Conservation (phyloP, 1,140 invertebrate species). For the Leptoteleia sp. region DNA sequence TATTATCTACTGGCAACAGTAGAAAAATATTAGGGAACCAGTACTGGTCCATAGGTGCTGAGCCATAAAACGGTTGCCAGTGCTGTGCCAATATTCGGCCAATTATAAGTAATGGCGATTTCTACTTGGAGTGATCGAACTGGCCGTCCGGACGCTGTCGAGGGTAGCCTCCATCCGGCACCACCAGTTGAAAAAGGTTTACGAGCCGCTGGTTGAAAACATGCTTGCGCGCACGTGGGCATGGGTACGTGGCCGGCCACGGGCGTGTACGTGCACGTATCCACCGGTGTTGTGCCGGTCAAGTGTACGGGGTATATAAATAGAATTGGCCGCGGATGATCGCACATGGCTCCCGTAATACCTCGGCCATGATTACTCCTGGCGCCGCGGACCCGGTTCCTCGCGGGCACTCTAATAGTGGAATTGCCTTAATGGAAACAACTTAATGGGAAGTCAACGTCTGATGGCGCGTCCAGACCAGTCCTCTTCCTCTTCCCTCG, state of each 20-base stretch:
- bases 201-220: background rate
- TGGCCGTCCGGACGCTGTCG: conserved; percentile 18
- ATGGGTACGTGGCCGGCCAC: too few relatives aligned
- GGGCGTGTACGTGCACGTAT: background rate
- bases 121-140: conserved; percentile 17
- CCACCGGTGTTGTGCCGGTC: conserved; percentile 35
- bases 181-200: too few relatives aligned
- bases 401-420: conserved; percentile 64
- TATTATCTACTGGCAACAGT: too few relatives aligned
- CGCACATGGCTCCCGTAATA: conserved; percentile 69
- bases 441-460: conserved; percentile 76
- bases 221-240: background rate
- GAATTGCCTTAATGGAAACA: conserved; percentile 60
- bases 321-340: conserved; percentile 63
- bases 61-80: too few relatives aligned
- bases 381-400: conserved; percentile 64
- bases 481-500: conserved; percentile 69
- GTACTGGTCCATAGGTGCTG: too few relatives aligned
- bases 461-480: conserved; percentile 59
- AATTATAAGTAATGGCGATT: too few relatives aligned
- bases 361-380: conserved; percentile 69
- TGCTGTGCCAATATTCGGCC: too few relatives aligned
- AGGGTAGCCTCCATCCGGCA: conserved; percentile 23
- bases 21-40: too few relatives aligned
- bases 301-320: conserved; percentile 70